Percentiles rank a stretch among this genome's conserved stretches.
Conservation (phyloP, 2,888 invertebrate species). For the Spilarctia lutea region DNA sequence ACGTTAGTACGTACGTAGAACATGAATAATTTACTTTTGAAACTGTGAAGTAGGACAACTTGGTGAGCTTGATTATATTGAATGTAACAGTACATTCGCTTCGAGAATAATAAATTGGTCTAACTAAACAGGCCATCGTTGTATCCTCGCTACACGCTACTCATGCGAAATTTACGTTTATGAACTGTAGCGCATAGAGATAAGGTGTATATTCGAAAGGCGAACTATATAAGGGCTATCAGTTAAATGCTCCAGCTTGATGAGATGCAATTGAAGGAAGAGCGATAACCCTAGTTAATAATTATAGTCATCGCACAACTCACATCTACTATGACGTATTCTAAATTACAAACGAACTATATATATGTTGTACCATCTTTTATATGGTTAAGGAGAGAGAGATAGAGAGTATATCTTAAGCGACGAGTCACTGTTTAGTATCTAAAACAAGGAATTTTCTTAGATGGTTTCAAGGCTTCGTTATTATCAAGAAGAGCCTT, state of each 20-base stretch:
- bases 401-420: too few relatives aligned
- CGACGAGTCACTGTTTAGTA: not conserved
- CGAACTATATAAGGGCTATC: conserved; percentile 28
- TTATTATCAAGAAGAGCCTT: too few relatives aligned
- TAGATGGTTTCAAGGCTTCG: too few relatives aligned
- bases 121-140: conserved; percentile 30
- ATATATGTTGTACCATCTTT: not conserved
- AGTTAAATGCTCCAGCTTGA: conserved; percentile 53
- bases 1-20: too few relatives aligned
- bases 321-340: not conserved
- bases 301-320: conserved; percentile 17
- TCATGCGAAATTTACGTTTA: conserved; percentile 7
- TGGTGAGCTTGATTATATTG: conserved; percentile 33
- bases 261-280: conserved; percentile 63
- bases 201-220: conserved; percentile 21
- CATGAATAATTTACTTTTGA: not conserved
- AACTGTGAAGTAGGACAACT: conserved; percentile 34
- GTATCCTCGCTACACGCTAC: conserved; percentile 16
- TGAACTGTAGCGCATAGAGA: not conserved
- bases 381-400: not conserved
- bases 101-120: conserved; percentile 31
- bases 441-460: too few relatives aligned
- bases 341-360: not conserved
- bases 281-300: conserved; percentile 40
- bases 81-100: conserved; percentile 31